phyloP scores from a whole-genome alignment of 1,140 invertebrate species.

The Homalodisca vitripennis region DNA sequence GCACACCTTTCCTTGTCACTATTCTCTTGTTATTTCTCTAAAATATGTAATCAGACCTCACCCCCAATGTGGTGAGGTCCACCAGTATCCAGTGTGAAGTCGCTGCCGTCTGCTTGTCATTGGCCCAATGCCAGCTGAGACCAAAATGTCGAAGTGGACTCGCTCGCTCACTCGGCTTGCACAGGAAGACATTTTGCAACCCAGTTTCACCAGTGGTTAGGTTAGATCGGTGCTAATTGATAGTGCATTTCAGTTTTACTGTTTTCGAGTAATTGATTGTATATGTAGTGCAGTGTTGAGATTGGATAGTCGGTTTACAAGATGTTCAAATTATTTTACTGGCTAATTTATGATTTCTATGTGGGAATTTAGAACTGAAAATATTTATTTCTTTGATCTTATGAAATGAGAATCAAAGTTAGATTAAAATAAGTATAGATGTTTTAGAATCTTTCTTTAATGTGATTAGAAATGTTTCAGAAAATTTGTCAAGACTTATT shows the following conservation, averaged over 20 bases:
- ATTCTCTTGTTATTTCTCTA: constrained; percentile 5
- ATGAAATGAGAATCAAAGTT: too few species aligned
- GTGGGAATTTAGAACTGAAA: too few species aligned
- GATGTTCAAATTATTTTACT: too few species aligned
- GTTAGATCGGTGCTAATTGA: not conserved
- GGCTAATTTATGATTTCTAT: too few species aligned
- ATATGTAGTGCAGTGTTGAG: not conserved
- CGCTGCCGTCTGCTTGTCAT: not conserved
- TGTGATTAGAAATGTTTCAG: too few species aligned
- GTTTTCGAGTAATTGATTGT: not conserved
- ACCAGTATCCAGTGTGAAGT: not conserved
- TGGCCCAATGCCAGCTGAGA: constrained; percentile 8
- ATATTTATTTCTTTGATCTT: too few species aligned
- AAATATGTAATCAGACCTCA: constrained; percentile 5
- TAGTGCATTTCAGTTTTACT: not conserved
- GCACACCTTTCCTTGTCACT: constrained; percentile 1
- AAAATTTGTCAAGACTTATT: too few species aligned
- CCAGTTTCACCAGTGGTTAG: not conserved
- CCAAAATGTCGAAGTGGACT: not conserved
- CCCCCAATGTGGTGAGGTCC: too few species aligned
- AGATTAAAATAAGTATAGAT: too few species aligned
- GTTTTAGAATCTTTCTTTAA: too few species aligned
- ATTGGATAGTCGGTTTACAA: too few species aligned
- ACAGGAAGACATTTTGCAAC: not conserved
- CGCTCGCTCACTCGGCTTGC: not conserved